These are phyloP conservation scores for Eilema sororculum DNA, from an alignment of 2,888 invertebrate species.

Conservation along the genomic window DNA sequence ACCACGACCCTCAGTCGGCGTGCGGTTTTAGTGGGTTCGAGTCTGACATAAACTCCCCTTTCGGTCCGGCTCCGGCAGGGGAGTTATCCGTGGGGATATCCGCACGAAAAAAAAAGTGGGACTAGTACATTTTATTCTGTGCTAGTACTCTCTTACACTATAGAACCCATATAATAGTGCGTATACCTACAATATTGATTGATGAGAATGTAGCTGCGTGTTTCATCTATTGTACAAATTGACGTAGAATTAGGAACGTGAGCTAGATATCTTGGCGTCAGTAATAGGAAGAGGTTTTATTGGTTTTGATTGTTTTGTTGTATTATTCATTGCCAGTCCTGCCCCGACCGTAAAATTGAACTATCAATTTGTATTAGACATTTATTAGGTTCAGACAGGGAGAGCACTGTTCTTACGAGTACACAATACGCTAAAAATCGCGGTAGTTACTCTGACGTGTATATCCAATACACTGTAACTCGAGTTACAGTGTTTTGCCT, in stretches of 20 bases:
- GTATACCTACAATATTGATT: neutral
- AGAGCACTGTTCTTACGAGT: neutral
- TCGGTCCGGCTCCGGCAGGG: too few species aligned
- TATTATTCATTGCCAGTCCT: neutral
- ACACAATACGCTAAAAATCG: too few species aligned
- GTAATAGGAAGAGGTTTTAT: constrained; percentile 5
- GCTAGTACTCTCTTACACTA: too few species aligned
- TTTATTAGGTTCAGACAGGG: neutral
- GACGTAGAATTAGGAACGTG: neutral
- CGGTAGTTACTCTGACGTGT: too few species aligned
- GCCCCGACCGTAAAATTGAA: neutral
- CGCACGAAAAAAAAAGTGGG: too few species aligned
- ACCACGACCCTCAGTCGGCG: too few species aligned
- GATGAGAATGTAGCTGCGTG: neutral
- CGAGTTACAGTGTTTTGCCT: too few species aligned
- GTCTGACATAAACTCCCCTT: too few species aligned
- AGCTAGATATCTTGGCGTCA: neutral
- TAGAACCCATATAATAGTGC: neutral
- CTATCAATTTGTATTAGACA: neutral
- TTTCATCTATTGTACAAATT: neutral
- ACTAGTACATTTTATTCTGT: too few species aligned
- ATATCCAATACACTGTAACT: too few species aligned
- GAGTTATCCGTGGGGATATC: too few species aligned
- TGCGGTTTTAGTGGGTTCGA: too few species aligned
- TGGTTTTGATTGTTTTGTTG: neutral